Base-by-base conservation (phyloP, 1,140 invertebrate genomes). In the Pseudomyrmex gracilis region DNA sequence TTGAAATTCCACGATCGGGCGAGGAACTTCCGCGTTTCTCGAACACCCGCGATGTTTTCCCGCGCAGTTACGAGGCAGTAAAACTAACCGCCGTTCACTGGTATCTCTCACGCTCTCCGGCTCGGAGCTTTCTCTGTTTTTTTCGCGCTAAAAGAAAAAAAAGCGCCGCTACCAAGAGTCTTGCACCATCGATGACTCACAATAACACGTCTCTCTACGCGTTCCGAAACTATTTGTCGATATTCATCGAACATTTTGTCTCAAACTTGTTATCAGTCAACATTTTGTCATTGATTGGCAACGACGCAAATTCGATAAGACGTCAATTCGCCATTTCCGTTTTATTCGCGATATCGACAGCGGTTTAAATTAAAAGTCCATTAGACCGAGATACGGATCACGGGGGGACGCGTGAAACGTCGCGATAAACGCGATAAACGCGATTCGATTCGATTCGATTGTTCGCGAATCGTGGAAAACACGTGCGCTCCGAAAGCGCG, bases 401-500 rank as follows among this genome's bases (percentile, higher is more conserved):
- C 24, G 45, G 15, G 45, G 15, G 34, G 34, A 34, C 5, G 5
- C 34, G 34, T 34, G n/a, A n/a, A n/a, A n/a, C 9, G 22, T 24
- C 10, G 55, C 0, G 73, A 78, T 80, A 68, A 43, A 15, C n/a
- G 20, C 34, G 24, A 24, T 24, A 20, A 2, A 9, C 20, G 13
- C 9, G 43, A 43, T 49, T 49, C 51, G 2, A 34, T 34, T 34
- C 67, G 57, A 20, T 24, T 49, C 12, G 70, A 67, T 2, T 49
- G 55, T 53, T 51, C 55, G 15, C 17, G 12, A 15, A 34, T 13
- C 0, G 17, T 2, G 15, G 13, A 8, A n/a, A 66, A 87, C 86
- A 87, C 86, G 86, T 87, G 86, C 85, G 64, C 85, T 82, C 84
- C 74, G 84, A 78, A 80, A 88, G 86, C 67, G 70, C 85, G 70